Conservation (phyloP, 2,888 invertebrate species). For the Tetropium fuscum region DNA sequence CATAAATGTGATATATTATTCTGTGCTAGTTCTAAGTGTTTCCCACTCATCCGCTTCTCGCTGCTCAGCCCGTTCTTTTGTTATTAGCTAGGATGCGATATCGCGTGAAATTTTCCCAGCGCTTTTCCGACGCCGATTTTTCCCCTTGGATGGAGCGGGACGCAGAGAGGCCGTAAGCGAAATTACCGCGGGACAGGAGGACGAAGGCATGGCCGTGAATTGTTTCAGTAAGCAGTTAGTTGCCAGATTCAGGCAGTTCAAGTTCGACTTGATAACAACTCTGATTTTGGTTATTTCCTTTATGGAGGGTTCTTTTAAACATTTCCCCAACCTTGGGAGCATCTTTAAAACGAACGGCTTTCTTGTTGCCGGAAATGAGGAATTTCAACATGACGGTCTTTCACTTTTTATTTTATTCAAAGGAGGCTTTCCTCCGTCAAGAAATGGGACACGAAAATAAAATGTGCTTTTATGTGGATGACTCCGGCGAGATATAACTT, state of each 20-base stretch:
- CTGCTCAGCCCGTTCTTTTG: conserved; percentile 43
- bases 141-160: conserved; percentile 28
- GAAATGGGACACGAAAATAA: no score
- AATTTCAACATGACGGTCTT: background rate
- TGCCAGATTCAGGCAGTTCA: conserved; percentile 45
- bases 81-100: conserved; percentile 38
- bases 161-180: conserved; percentile 16
- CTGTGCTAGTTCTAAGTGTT: conserved; percentile 45
- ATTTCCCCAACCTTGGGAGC: background rate
- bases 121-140: conserved; percentile 21
- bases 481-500: no score
- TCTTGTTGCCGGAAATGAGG: background rate
- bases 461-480: no score
- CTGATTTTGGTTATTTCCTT: conserved; percentile 29
- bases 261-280: conserved; percentile 35
- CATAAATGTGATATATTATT: conserved; percentile 49
- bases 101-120: conserved; percentile 40
- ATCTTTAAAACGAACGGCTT: background rate
- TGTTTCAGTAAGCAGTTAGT: conserved; percentile 50
- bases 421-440: no score
- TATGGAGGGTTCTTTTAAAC: conserved; percentile 18
- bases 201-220: conserved; percentile 47
- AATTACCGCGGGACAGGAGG: conserved; percentile 34
- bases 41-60: conserved; percentile 49
- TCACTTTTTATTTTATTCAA: no score